Evolutionary conservation across 1,140 invertebrate species (phyloP).

Genomic region (Drosophila malerkotliana): DNA sequence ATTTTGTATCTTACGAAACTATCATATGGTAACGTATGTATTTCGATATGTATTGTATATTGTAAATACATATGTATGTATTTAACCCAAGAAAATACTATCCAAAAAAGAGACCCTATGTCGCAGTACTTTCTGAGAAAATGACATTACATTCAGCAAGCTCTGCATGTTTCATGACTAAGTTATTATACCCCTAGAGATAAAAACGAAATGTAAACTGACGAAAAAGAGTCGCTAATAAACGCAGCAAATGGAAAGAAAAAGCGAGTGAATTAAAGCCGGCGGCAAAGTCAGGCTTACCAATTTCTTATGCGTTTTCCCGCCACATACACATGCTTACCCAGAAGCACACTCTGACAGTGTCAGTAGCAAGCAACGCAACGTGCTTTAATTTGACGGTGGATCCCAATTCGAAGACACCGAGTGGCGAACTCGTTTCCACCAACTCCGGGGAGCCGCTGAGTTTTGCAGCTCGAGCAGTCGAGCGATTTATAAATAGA

Average conservation of each 20-base stretch:
- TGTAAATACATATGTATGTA: no score
- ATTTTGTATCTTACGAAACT: no score
- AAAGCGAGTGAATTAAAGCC: constrained; percentile 59
- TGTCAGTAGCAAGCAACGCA: constrained; percentile 6
- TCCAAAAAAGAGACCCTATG: constrained; percentile 16
- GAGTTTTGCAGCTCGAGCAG: constrained; percentile 40
- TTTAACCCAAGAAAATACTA: background rate
- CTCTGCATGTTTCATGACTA: constrained; percentile 43
- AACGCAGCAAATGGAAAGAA: constrained; percentile 68
- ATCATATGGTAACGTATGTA: no score
- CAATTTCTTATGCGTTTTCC: constrained; percentile 69
- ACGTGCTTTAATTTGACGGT: constrained; percentile 54
- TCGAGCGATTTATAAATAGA: constrained; percentile 74
- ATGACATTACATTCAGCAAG: background rate
- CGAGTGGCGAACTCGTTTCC: constrained; percentile 62
- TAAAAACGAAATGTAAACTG: constrained; percentile 34
- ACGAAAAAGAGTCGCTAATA: constrained; percentile 53
- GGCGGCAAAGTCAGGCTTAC: constrained; percentile 20
- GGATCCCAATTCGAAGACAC: constrained; percentile 49
- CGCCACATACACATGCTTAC: constrained; percentile 33
- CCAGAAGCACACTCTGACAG: constrained; percentile 15
- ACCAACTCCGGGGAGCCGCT: constrained; percentile 22
- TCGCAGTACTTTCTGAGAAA: background rate
- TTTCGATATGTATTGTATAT: no score
- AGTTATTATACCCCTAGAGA: constrained; percentile 52